These are phyloP conservation scores for Brachypterus glaber DNA, from an alignment of 2,888 invertebrate genomes.

Conservation along the genomic window DNA sequence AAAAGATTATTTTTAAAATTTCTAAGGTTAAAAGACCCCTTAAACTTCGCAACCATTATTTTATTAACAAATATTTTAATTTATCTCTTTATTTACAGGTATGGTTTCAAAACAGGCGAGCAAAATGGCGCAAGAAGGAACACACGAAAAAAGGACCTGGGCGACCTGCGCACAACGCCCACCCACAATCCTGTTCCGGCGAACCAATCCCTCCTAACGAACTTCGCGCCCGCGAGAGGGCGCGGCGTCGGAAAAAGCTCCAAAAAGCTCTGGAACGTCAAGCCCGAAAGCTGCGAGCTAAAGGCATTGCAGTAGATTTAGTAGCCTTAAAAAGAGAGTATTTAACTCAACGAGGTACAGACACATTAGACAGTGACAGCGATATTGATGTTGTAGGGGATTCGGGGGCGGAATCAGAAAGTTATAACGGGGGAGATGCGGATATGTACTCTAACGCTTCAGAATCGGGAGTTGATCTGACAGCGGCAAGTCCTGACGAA, in stretches of 20 bases:
- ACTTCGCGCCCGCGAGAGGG: conserved; percentile 73
- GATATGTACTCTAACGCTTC: conserved; percentile 32
- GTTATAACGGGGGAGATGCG: conserved; percentile 46
- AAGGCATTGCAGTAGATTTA: conserved; percentile 81
- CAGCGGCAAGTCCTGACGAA: conserved; percentile 41
- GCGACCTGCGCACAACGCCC: conserved; percentile 95
- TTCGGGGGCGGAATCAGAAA: conserved; percentile 63
- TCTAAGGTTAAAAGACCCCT: no score
- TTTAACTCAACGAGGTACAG: conserved; percentile 65
- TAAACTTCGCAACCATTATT: no score
- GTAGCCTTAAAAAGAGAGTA: conserved; percentile 79
- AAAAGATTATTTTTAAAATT: no score
- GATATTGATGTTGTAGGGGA: conserved; percentile 81
- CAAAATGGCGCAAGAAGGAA: conserved; percentile 99
- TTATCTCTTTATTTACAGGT: conserved; percentile 57
- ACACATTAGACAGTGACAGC: conserved; percentile 48
- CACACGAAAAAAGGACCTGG: conserved; percentile 98
- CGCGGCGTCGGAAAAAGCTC: conserved; percentile 82
- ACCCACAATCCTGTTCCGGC: conserved; percentile 94
- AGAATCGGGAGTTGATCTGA: conserved; percentile 38
- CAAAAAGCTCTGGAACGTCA: conserved; percentile 86
- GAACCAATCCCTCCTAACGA: conserved; percentile 93
- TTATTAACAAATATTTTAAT: no score
- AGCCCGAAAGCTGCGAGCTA: conserved; percentile 83
- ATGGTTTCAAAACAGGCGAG: conserved; percentile 98